Percentiles rank a stretch among this genome's conserved stretches.
Evolutionary conservation across 2,797 vertebrate species (phyloP).

Genomic region (Anguilla megastoma): DNA sequence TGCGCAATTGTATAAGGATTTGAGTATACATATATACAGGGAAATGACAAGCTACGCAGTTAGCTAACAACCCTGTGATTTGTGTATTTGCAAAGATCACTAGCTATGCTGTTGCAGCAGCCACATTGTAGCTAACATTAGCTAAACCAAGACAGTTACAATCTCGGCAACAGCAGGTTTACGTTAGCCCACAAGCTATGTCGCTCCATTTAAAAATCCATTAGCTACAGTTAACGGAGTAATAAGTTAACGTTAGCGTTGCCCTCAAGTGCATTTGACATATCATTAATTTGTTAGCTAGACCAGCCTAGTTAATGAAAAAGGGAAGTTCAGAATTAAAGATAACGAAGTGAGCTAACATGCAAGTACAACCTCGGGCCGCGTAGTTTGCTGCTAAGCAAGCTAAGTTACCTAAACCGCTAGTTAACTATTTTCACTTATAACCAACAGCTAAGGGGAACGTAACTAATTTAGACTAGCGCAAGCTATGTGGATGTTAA

Average conservation of each 20-base stretch:
- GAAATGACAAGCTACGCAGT: background rate
- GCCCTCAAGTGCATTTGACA: too few species aligned
- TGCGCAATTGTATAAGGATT: background rate
- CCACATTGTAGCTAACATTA: background rate
- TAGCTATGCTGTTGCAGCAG: background rate
- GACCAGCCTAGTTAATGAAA: too few species aligned
- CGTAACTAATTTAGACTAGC: too few species aligned
- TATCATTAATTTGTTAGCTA: too few species aligned
- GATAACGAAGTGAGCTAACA: too few species aligned
- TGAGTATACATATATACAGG: background rate
- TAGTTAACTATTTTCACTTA: too few species aligned
- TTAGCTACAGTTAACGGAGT: background rate
- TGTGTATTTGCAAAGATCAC: background rate
- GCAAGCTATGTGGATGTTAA: too few species aligned
- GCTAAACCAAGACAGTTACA: background rate
- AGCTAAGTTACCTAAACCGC: too few species aligned
- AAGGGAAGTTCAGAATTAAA: too few species aligned
- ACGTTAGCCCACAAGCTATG: background rate
- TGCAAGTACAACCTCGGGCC: too few species aligned
- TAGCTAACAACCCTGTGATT: background rate
- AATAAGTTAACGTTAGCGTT: background rate
- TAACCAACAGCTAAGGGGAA: too few species aligned
- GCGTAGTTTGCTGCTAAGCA: too few species aligned
- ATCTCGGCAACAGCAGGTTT: background rate
- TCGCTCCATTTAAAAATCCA: background rate